phyloP scores from a whole-genome alignment of 2,113 vertebrate species.

The Halichoerus grypus region DNA sequence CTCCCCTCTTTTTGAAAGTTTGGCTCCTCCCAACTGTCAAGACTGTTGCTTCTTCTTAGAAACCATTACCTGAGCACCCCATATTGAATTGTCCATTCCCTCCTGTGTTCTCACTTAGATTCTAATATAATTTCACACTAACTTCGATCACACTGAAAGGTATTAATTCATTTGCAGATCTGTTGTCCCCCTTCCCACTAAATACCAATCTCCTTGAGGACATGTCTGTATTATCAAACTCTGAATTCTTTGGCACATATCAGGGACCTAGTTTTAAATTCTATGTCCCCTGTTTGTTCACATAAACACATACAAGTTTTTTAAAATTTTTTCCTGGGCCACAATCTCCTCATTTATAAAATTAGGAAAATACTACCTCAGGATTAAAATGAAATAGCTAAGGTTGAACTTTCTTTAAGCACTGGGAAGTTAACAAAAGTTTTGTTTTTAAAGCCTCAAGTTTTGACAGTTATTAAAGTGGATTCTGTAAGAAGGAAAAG shows the following conservation, averaged over 20 bases:
- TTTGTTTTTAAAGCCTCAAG: background rate
- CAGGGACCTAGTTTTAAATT: background rate
- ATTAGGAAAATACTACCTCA: background rate
- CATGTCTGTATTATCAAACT: background rate
- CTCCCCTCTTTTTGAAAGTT: background rate
- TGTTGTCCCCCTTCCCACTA: background rate
- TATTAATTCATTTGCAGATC: background rate
- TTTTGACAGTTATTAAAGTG: background rate
- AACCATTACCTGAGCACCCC: background rate
- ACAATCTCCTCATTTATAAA: conserved; percentile 29
- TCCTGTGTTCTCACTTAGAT: background rate
- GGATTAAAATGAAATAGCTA: background rate
- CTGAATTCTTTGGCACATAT: background rate
- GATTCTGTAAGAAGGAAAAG: background rate
- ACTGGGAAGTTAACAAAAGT: background rate
- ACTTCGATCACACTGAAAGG: background rate
- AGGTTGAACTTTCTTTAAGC: background rate
- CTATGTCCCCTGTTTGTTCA: background rate
- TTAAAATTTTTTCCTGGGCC: background rate
- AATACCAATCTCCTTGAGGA: background rate
- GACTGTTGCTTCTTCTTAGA: background rate
- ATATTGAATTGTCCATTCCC: background rate
- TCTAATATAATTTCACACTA: background rate
- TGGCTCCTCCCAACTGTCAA: background rate
- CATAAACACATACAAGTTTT: background rate